Conservation (phyloP, 2,797 vertebrate genomes). For the Cetoscarus ocellatus region DNA sequence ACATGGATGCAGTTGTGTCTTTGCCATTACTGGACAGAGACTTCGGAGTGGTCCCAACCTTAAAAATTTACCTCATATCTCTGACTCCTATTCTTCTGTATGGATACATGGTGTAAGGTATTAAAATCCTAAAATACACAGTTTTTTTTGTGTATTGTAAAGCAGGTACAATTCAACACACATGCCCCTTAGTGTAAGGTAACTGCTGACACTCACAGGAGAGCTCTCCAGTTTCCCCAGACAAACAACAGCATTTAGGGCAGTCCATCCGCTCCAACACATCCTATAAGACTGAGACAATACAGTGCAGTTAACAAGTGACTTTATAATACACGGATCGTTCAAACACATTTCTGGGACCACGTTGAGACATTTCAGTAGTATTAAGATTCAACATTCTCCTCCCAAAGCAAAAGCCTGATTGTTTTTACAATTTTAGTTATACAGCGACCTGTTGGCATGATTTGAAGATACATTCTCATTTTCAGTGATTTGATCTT, state of each 20-base stretch:
- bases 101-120: slow-evolving; percentile 31
- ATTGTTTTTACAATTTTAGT: slow-evolving; percentile 28
- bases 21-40: slow-evolving; percentile 36
- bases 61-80: slow-evolving; percentile 27
- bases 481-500: slow-evolving; percentile 43
- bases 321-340: slow-evolving; percentile 36
- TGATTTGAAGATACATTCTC: slow-evolving; percentile 50
- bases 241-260: slow-evolving; percentile 52
- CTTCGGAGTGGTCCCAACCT: slow-evolving; percentile 32
- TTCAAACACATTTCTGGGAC: slow-evolving; percentile 35
- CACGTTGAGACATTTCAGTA: slow-evolving; percentile 64
- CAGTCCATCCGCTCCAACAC: slow-evolving; percentile 39
- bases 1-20: slow-evolving; percentile 60
- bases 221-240: slow-evolving; percentile 30
- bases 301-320: slow-evolving; percentile 45
- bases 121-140: slow-evolving; percentile 23
- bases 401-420: slow-evolving; percentile 22
- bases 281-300: slow-evolving; percentile 35
- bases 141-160: slow-evolving; percentile 40
- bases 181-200: slow-evolving; percentile 30
- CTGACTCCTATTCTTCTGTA: slow-evolving; percentile 10
- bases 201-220: slow-evolving; percentile 30
- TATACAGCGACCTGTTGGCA: slow-evolving; percentile 19
- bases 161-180: slow-evolving; percentile 46
- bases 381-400: slow-evolving; percentile 45